phyloP scores from a whole-genome alignment of 2,113 vertebrate species.

The Zosterops japonicus region DNA sequence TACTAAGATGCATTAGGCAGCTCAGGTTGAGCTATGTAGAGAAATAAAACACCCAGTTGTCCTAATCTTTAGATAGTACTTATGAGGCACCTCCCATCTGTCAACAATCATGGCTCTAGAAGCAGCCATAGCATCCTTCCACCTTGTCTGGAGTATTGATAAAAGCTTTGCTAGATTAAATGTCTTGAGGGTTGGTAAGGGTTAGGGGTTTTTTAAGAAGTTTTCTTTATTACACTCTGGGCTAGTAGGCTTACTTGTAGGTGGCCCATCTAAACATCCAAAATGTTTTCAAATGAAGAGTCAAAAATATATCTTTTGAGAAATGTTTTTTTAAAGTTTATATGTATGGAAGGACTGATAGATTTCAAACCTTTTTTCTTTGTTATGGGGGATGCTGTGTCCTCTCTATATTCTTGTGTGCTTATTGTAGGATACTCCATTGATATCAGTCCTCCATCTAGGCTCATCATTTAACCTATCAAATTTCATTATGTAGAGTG shows the following conservation, averaged over 20 bases:
- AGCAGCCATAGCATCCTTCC: neutral
- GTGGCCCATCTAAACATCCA: neutral
- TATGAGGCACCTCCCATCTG: neutral
- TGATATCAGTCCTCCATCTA: neutral
- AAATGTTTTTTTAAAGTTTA: neutral
- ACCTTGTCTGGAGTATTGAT: neutral
- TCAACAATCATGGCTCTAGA: neutral
- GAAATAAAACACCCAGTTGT: neutral
- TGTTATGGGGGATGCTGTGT: neutral
- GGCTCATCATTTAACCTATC: neutral
- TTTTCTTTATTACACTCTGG: neutral
- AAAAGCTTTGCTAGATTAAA: neutral
- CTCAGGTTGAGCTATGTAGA: neutral
- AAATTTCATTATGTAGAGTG: neutral
- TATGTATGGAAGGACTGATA: neutral
- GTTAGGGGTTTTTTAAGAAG: accelerated
- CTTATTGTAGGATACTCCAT: neutral
- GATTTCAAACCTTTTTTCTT: neutral
- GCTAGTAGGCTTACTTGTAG: neutral
- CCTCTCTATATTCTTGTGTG: neutral
- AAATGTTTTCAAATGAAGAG: neutral
- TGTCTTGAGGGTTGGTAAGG: accelerated
- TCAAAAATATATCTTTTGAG: neutral
- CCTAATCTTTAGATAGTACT: neutral
- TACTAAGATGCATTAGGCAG: neutral